A percentile compares a stretch with the other conserved stretches of the same genome.
Evolutionary conservation across 2,797 vertebrate genomes (phyloP).

Genomic region (Crenuchus spilurus): DNA sequence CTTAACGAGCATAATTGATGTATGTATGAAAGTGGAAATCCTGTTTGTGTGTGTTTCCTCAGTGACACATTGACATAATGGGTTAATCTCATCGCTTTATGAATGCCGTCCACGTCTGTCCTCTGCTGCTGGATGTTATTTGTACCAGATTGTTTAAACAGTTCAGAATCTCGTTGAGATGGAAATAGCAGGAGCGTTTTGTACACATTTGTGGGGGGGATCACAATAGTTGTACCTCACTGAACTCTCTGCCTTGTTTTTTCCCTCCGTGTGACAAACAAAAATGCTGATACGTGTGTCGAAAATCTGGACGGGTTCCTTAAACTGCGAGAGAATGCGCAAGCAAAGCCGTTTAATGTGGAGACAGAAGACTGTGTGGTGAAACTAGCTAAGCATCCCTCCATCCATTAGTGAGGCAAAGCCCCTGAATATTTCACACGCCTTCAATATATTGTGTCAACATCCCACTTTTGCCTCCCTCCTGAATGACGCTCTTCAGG

Average conservation of each 20-base stretch:
- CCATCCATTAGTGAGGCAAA: slow-evolving; percentile 42
- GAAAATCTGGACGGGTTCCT: slow-evolving; percentile 22
- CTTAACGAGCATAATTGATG: neutral
- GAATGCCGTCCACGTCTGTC: slow-evolving; percentile 67
- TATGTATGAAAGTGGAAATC: neutral
- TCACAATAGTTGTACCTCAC: neutral
- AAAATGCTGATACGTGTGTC: slow-evolving; percentile 35
- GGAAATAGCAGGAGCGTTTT: slow-evolving; percentile 65
- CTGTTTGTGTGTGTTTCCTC: neutral
- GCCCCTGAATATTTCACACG: slow-evolving; percentile 59
- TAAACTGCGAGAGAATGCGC: slow-evolving; percentile 20
- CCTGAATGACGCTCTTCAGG: slow-evolving; percentile 52
- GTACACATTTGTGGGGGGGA: slow-evolving; percentile 53
- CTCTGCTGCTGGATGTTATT: slow-evolving; percentile 75
- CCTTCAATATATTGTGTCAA: slow-evolving; percentile 60
- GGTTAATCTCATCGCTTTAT: slow-evolving; percentile 73
- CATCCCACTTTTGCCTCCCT: slow-evolving; percentile 47
- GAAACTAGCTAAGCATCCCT: slow-evolving; percentile 41
- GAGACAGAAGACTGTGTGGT: slow-evolving; percentile 29
- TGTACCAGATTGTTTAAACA: slow-evolving; percentile 72
- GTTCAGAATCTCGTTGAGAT: slow-evolving; percentile 65
- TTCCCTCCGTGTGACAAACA: slow-evolving; percentile 26
- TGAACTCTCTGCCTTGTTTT: neutral
- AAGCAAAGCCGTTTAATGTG: slow-evolving; percentile 21
- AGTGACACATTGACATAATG: slow-evolving; percentile 60